phyloP scores from a whole-genome alignment of 2,113 vertebrate genomes.

The Oostethus manadensis region DNA sequence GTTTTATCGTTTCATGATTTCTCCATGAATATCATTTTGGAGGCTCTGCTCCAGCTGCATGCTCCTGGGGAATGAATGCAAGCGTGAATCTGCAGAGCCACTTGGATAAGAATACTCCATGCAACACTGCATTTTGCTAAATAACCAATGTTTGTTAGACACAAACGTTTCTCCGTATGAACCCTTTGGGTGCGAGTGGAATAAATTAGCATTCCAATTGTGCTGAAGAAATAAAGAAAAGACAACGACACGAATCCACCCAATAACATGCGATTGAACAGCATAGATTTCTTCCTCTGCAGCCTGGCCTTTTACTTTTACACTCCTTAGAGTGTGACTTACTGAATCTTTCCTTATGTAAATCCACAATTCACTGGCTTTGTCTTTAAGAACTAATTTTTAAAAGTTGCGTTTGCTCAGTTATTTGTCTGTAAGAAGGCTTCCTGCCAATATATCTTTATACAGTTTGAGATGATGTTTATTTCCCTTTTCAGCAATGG shows the following conservation, averaged over 20 bases:
- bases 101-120: constrained; percentile 52
- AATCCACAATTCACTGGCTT: no score
- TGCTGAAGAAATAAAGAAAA: constrained; percentile 26
- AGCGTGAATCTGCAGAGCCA: constrained; percentile 53
- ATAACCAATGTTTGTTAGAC: constrained; percentile 65
- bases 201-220: constrained; percentile 59
- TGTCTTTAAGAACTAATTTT: not conserved
- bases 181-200: constrained; percentile 49
- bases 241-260: constrained; percentile 16
- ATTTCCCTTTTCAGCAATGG: no score
- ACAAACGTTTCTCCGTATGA: constrained; percentile 51
- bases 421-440: no score
- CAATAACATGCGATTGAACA: constrained; percentile 15
- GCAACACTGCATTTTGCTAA: constrained; percentile 59
- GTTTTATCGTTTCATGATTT: constrained; percentile 55
- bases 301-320: not conserved
- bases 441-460: no score
- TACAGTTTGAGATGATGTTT: no score
- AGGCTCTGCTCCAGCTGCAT: constrained; percentile 46
- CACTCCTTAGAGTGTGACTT: not conserved
- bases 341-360: not conserved
- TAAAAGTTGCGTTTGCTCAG: no score
- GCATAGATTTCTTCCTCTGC: constrained; percentile 6
- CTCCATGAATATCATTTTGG: constrained; percentile 36
- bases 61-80: constrained; percentile 38